phyloP scores from a whole-genome alignment of 1,140 invertebrate genomes.

The Bombus waltoni region DNA sequence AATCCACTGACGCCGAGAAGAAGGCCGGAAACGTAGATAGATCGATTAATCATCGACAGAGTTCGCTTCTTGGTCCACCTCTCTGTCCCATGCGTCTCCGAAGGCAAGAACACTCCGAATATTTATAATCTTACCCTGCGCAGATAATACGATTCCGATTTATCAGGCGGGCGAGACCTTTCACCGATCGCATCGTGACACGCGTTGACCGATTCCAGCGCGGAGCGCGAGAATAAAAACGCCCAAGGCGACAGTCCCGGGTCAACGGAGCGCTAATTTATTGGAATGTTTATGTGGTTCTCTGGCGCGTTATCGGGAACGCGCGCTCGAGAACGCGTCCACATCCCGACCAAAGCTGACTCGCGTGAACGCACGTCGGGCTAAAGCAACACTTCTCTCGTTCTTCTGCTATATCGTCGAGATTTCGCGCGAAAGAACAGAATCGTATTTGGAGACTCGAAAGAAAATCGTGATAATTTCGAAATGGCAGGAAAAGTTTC shows the following conservation, averaged over 20 bases:
- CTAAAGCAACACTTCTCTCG: background rate
- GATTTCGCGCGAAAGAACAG: constrained; percentile 22
- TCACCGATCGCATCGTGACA: constrained; percentile 73
- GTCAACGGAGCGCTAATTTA: constrained; percentile 82
- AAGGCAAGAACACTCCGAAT: background rate
- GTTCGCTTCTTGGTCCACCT: background rate
- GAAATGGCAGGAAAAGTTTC: constrained; percentile 31
- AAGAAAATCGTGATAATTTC: constrained; percentile 19
- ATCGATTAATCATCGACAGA: constrained; percentile 28
- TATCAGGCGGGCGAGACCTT: constrained; percentile 66
- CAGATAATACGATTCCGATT: constrained; percentile 50
- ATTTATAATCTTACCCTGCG: constrained; percentile 37
- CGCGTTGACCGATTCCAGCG: constrained; percentile 67
- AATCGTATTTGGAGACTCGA: background rate
- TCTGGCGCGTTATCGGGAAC: constrained; percentile 67
- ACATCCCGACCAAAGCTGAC: background rate
- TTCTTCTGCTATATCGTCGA: background rate
- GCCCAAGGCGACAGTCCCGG: constrained; percentile 77
- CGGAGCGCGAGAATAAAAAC: constrained; percentile 71
- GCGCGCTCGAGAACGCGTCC: constrained; percentile 36
- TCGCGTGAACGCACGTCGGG: background rate
- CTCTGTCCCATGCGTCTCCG: background rate
- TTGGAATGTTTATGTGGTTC: constrained; percentile 83
- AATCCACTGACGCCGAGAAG: background rate
- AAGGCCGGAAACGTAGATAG: constrained; percentile 12